Evolutionary conservation across 2,797 vertebrate species (phyloP).

Genomic region (Sciaenops ocellatus): DNA sequence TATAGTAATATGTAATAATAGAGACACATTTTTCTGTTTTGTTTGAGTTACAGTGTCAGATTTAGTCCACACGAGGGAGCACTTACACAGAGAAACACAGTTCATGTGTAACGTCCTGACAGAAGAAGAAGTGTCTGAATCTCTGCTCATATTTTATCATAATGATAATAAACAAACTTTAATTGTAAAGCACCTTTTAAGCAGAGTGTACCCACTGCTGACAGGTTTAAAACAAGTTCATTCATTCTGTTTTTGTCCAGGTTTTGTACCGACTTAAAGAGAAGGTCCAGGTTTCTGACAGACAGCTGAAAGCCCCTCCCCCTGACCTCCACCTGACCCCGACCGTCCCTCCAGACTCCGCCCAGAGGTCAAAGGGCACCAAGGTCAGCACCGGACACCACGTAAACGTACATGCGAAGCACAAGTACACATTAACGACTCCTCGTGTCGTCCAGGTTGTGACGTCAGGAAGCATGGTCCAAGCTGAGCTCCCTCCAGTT

Average conservation of each 20-base stretch:
- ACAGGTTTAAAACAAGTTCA: too few species aligned
- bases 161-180: too few species aligned
- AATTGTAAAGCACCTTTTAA: too few species aligned
- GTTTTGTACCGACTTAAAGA: conserved; percentile 95
- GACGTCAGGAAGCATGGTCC: conserved; percentile 92
- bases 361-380: conserved; percentile 77
- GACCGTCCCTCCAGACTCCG: conserved; percentile 78
- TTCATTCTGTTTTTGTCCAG: conserved; percentile 69
- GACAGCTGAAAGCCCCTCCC: conserved; percentile 89
- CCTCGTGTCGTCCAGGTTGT: conserved; percentile 51
- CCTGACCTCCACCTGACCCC: conserved; percentile 88
- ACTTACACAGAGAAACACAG: background rate
- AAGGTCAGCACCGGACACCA: conserved; percentile 34
- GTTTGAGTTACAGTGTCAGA: conserved; percentile 2
- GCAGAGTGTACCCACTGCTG: too few species aligned
- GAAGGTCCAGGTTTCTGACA: conserved; percentile 90
- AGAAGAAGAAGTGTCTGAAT: background rate
- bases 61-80: conserved; percentile 55
- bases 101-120: too few species aligned
- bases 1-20: background rate
- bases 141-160: background rate
- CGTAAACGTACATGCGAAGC: background rate
- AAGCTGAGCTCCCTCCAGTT: conserved; percentile 86
- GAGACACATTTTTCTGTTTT: background rate
- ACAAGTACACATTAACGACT: background rate